Evolutionary conservation across 2,888 invertebrate species (phyloP).

Genomic region (Papilio elwesi): DNA sequence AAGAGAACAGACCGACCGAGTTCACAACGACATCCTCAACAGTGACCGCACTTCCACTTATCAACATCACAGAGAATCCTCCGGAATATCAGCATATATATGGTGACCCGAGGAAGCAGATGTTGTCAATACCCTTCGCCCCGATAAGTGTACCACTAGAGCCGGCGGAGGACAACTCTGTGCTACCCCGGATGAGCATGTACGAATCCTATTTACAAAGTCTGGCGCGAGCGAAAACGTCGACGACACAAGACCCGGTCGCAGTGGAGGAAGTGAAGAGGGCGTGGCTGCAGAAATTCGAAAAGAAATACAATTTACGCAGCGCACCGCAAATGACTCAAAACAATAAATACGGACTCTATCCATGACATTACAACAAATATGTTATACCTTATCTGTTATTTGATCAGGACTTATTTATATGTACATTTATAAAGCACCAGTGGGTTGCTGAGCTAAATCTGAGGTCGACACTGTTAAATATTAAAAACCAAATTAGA

Average conservation of each 20-base stretch:
- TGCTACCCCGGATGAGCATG: conserved; percentile 73
- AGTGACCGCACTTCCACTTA: conserved; percentile 2
- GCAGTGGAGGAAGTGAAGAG: conserved; percentile 50
- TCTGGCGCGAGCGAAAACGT: conserved; percentile 57
- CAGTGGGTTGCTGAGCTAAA: too few relatives aligned
- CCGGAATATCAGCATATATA: conserved; percentile 46
- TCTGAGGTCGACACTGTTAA: too few relatives aligned
- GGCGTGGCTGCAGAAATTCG: conserved; percentile 57
- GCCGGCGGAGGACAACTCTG: conserved; percentile 72
- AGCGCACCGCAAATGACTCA: conserved; percentile 39
- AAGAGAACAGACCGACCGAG: conserved; percentile 62
- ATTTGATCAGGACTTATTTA: too few relatives aligned
- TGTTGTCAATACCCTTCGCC: conserved; percentile 72
- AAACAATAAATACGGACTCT: conserved; percentile 56
- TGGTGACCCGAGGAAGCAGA: conserved; percentile 62
- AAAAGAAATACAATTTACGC: conserved; percentile 49
- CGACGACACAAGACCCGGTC: conserved; percentile 57
- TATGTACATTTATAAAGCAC: too few relatives aligned
- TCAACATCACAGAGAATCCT: conserved; percentile 51
- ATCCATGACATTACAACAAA: conserved; percentile 51
- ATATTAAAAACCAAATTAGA: too few relatives aligned
- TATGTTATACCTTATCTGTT: too few relatives aligned
- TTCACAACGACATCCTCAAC: conserved; percentile 42
- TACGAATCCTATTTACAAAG: conserved; percentile 76
- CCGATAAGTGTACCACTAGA: conserved; percentile 74